These are phyloP conservation scores for Hyppa rectilinea DNA, from an alignment of 2,888 invertebrate species.

Conservation along the genomic window DNA sequence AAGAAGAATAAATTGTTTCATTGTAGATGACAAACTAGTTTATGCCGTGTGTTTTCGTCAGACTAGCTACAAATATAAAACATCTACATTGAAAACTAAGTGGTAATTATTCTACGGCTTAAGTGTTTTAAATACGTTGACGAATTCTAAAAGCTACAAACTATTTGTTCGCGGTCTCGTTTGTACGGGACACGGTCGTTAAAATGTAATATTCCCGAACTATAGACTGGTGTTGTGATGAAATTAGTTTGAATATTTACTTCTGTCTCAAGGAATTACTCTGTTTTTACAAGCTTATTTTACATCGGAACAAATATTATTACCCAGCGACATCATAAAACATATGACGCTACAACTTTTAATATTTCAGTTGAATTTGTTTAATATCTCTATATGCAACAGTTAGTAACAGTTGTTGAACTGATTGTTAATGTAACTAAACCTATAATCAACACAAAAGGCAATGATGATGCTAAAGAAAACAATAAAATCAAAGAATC, in stretches of 20 bases:
- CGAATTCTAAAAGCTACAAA: slow-evolving; percentile 38
- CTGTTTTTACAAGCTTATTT: slow-evolving; percentile 4
- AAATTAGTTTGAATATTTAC: slow-evolving; percentile 37
- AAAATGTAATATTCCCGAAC: slow-evolving; percentile 22
- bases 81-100: slow-evolving; percentile 6
- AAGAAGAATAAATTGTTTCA: too few species aligned
- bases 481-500: slow-evolving; percentile 4
- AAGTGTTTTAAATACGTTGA: slow-evolving; percentile 14
- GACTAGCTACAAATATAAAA: neutral
- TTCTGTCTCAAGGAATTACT: slow-evolving; percentile 13
- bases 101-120: neutral
- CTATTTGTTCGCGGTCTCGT: slow-evolving; percentile 24
- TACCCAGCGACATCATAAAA: neutral
- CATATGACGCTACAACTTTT: neutral
- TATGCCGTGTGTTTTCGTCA: neutral
- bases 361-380: neutral
- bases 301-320: neutral
- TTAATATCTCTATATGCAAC: neutral
- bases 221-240: neutral
- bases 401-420: neutral
- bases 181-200: slow-evolving; percentile 20
- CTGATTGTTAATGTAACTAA: neutral
- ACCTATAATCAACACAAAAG: neutral
- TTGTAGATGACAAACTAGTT: neutral
- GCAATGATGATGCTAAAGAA: neutral